A percentile compares a stretch with the other conserved stretches of the same genome.
Evolutionary conservation across 1,140 invertebrate genomes (phyloP).

Genomic region (Eueides isabella): DNA sequence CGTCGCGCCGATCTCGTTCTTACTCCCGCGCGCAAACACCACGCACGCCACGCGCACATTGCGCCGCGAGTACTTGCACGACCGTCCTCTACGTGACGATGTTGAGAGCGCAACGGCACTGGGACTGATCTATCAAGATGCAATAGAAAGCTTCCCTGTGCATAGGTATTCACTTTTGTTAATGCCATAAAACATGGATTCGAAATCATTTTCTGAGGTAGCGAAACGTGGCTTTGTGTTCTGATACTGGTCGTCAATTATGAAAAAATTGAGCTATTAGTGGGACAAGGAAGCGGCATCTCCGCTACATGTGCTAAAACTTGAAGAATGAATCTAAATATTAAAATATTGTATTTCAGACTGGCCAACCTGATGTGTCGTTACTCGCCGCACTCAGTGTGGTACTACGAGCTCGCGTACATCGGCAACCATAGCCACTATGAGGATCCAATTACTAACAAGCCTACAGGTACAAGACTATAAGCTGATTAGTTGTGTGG

Average conservation of each 20-base stretch:
- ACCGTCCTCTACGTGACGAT: slow-evolving; percentile 46
- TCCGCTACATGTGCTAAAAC: too few relatives aligned
- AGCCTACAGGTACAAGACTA: slow-evolving; percentile 65
- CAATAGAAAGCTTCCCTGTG: slow-evolving; percentile 55
- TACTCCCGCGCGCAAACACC: not conserved
- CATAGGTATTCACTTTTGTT: slow-evolving; percentile 50
- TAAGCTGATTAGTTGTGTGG: too few relatives aligned
- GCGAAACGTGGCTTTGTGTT: too few relatives aligned
- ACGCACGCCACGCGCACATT: not conserved
- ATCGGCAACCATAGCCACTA: too few relatives aligned
- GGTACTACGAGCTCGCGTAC: too few relatives aligned
- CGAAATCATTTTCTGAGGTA: too few relatives aligned
- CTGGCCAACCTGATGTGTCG: slow-evolving; percentile 61
- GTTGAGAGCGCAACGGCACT: slow-evolving; percentile 44
- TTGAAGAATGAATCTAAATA: too few relatives aligned
- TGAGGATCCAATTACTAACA: slow-evolving; percentile 50
- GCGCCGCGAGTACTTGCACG: not conserved
- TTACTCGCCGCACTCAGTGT: slow-evolving; percentile 53
- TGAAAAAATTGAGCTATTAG: too few relatives aligned
- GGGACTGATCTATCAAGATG: slow-evolving; percentile 60
- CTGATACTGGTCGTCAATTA: too few relatives aligned
- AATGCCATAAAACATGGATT: too few relatives aligned
- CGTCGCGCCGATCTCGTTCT: not conserved
- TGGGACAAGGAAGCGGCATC: too few relatives aligned
- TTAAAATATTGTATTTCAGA: not conserved